Percentiles rank a stretch among this genome's conserved stretches.
phyloP scores from a whole-genome alignment of 2,888 invertebrate species.

The Cyclophora albipunctata region DNA sequence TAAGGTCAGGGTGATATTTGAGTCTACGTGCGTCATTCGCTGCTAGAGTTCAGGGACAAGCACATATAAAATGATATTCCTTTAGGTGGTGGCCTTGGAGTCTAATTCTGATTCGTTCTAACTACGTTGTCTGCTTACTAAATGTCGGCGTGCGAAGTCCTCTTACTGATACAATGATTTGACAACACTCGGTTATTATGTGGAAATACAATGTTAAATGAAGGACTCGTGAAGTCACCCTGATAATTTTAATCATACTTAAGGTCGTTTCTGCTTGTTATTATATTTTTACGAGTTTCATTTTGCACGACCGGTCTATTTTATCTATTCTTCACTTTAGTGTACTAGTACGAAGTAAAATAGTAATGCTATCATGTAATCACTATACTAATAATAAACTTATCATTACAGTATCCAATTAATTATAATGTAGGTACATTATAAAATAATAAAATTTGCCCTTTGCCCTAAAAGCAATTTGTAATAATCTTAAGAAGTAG shows the following conservation, averaged over 20 bases:
- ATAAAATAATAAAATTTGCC: too few relatives aligned
- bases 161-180: slow-evolving; percentile 15
- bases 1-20: slow-evolving; percentile 66
- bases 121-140: slow-evolving; percentile 65
- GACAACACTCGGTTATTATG: slow-evolving; percentile 12
- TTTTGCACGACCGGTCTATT: background rate
- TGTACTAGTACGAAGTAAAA: too few relatives aligned
- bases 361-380: too few relatives aligned
- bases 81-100: slow-evolving; percentile 58
- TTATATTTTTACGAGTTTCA: slow-evolving; percentile 4
- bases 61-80: slow-evolving; percentile 67
- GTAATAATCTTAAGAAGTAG: too few relatives aligned
- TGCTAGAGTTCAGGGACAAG: slow-evolving; percentile 67
- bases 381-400: too few relatives aligned
- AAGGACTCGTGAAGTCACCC: slow-evolving; percentile 21
- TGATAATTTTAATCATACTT: slow-evolving; percentile 13
- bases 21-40: slow-evolving; percentile 66
- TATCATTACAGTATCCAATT: too few relatives aligned
- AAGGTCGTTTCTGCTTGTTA: slow-evolving; percentile 15
- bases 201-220: slow-evolving; percentile 17
- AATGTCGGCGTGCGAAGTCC: slow-evolving; percentile 31
- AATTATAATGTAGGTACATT: too few relatives aligned
- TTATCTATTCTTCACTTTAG: too few relatives aligned
- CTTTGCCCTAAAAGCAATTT: too few relatives aligned
- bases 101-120: slow-evolving; percentile 66